Evolutionary conservation across 1,140 invertebrate genomes (phyloP).

Genomic region (Apis florea): DNA sequence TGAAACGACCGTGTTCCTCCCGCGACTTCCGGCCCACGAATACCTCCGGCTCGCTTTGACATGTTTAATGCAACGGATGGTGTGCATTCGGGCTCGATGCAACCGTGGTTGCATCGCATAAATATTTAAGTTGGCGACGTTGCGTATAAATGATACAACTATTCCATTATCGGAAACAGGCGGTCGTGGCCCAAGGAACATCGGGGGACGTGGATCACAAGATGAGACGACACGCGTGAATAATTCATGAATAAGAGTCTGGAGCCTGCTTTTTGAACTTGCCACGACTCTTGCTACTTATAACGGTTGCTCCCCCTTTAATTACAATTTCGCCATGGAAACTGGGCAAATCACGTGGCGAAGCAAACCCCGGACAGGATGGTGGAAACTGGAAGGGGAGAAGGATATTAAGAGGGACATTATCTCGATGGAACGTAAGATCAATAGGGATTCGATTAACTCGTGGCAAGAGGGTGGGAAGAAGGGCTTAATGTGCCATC

Average conservation of each 20-base stretch:
- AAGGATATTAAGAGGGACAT: background rate
- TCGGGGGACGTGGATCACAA: background rate
- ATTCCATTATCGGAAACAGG: constrained; percentile 48
- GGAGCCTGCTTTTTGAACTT: background rate
- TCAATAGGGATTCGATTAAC: constrained; percentile 7
- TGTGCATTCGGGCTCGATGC: constrained; percentile 5
- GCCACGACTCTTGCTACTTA: background rate
- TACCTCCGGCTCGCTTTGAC: constrained; percentile 23
- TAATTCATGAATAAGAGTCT: constrained; percentile 19
- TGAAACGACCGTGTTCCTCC: background rate
- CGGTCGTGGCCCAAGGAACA: constrained; percentile 25
- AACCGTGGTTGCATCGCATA: constrained; percentile 26
- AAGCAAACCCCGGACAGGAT: background rate
- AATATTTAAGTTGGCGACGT: constrained; percentile 37
- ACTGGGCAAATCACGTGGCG: background rate
- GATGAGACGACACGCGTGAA: constrained; percentile 30
- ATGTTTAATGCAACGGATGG: constrained; percentile 53
- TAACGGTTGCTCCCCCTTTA: constrained; percentile 8
- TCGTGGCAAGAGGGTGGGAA: background rate
- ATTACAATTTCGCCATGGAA: background rate
- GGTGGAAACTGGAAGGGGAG: background rate
- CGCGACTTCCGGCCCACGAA: constrained; percentile 8
- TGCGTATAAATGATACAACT: constrained; percentile 42
- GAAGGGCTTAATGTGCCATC: background rate
- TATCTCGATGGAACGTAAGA: background rate